phyloP scores from a whole-genome alignment of 2,113 vertebrate species.

The Hyperoodon ampullatus region DNA sequence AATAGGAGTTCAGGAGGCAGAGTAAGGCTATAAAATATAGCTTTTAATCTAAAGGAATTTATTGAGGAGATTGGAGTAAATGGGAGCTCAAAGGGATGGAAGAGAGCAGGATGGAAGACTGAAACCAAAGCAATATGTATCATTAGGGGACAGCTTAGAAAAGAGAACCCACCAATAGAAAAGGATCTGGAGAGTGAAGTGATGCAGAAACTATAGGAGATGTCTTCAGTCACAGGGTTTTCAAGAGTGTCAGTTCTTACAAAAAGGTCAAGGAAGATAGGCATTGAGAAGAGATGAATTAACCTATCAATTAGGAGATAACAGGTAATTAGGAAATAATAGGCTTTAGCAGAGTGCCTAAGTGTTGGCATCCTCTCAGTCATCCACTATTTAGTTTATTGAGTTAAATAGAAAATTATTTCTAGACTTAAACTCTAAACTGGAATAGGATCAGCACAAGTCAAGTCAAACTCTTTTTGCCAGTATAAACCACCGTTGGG shows the following conservation, averaged over 20 bases:
- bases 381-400: background rate
- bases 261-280: conserved; percentile 24
- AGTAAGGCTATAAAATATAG: background rate
- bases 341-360: background rate
- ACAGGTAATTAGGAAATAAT: background rate
- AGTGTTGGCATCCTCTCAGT: background rate
- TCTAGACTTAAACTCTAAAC: background rate
- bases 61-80: background rate
- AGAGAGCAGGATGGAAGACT: background rate
- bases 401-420: conserved; percentile 51
- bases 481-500: background rate
- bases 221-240: background rate
- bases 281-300: conserved; percentile 45
- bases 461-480: background rate
- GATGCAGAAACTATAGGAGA: background rate
- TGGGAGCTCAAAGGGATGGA: background rate
- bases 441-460: background rate
- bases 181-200: background rate
- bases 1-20: background rate
- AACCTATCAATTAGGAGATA: conserved; percentile 34
- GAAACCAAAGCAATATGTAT: background rate
- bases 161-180: background rate
- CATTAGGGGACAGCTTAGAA: background rate
- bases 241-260: background rate
- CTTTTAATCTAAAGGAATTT: background rate